Evolutionary conservation across 2,113 vertebrate genomes (phyloP), one percentile per base, ranked within the genome.

Genomic region (Seriola rivoliana): DNA sequence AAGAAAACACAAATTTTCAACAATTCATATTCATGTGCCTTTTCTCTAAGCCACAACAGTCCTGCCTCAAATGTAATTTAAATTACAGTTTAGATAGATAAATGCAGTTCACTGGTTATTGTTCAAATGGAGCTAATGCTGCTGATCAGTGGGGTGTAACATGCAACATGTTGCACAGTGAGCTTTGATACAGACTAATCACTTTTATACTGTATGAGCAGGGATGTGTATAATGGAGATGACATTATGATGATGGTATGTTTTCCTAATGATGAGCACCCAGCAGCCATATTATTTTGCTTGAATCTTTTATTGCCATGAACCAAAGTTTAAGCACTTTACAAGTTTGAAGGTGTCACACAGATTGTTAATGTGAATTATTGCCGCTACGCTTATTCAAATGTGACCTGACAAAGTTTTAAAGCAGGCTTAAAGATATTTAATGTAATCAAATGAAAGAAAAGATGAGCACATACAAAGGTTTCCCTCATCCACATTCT

Each of bases 371-470:
- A 42, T 8, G 58, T 42, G 29, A 72, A 57, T 63, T 5, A 4
- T 54, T 64, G 57, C 17, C 55, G 17, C 46, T 65, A 82, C 40
- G 50, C 25, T 3, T 50, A 29, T 8, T 62, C 11, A 62, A 34
- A 58, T 78, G 63, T 55, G 14, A 38, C 44, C 12, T 68, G 29
- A 69, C 48, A 48, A 63, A 65, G 13, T 71, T 44, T 52, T 32
- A 75, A 63, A 75, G 57, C 64, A 64, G 57, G 66, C 8, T 80
- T 54, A 58, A 42, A 59, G 14, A 40, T 14, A 23, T 21, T 48
- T 40, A 13, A 1, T 68, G 21, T 25, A 80, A 69, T 80, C 57
- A 88, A 71, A 79, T 46, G 55, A 79, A 77, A 75, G 55, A 59
- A 78, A 67, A 34, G 13, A 67, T 52, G 5, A 40, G 42, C 17